Base-by-base conservation (phyloP, 1,140 invertebrate species). In the Drosophila varians region DNA sequence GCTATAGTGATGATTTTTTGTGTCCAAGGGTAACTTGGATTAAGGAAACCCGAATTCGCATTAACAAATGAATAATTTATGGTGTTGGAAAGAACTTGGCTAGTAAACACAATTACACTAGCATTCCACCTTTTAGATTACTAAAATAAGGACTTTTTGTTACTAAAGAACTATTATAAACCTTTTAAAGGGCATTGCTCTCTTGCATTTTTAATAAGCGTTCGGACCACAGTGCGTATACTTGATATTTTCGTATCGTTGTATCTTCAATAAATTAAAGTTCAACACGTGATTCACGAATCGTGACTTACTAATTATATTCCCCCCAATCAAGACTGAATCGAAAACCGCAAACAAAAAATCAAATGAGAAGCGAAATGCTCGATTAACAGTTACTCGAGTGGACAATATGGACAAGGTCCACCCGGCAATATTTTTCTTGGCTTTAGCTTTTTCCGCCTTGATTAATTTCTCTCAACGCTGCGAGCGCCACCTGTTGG, bases 401-500 rank as follows among this genome's bases (percentile, higher is more conserved):
- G n/a, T 31, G 18, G 52, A 65, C 62, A 66, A 14, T 46, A 16
- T 31, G 18, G 52, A 65, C 62, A 66, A 14, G 60, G 60, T 66
- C 60, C 62, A 66, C 62, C 49, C 62, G 64, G 8, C 14, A 2
- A 25, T 16, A 14, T 26, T 43, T 47, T 70, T 18, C 12, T 46
- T 40, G 16, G 8, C 16, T 8, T 42, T 18, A 18, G 38, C 16
- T 19, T 16, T 23, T 76, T 12, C 36, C 36, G 26, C 48, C 69
- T 54, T 83, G 45, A 60, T 62, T 61, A 46, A 79, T 49, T 74
- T 54, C 72, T 46, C 61, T 68, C 79, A 58, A 57, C 72, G 38
- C 34, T 62, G 21, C 51, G 57, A 76, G 62, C 82, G 80, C 80
- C 80, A 84, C 80, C 80, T 84, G 80, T 86, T 86, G 80, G 66